Base-by-base conservation (phyloP, 2,797 vertebrate genomes). In the Onychomys torridus region DNA sequence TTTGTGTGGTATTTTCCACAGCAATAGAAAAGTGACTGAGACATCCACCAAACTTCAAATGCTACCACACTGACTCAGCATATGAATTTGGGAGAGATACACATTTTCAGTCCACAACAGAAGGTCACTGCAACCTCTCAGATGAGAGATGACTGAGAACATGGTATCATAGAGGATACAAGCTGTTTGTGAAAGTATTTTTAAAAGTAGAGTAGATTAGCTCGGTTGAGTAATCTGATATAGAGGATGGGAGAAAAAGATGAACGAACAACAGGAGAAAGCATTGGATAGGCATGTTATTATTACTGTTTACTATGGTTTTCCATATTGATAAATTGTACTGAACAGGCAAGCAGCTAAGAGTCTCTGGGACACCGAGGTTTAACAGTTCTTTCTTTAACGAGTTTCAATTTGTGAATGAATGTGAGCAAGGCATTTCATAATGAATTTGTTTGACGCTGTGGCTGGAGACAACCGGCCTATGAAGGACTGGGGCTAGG, bases 321-420 rank as follows among this genome's bases (percentile, higher is more conserved):
- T 91, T 88, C 46, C n/a, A 67, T 43, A 52, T 84, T 10, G 23
- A 10, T 59, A 91, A 79, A 1, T 27, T 79, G 40, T 67, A 67
- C 5, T 61, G 78, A 23, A 17, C 77, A 71, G 16, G 25, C 69
- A 90, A 61, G 14, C 52, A 85, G 73, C 16, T 63, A 83, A 49
- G 43, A 65, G 46, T 40, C 55, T 65, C 78, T 49, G 4, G 32
- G 57, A 73, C 2, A 73, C 9, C 67, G 13, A 8, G 46, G 49
- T 65, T 76, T 11, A 25, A 89, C 93, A 90, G 32, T 16, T 23
- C 87, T 37, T 73, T 13, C 7, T 52, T 75, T 73, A 61, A 84
- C 52, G 34, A 84, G 25, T 91, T 49, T 91, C 86, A 67, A 16
- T 40, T 90, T 96, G 27, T 78, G 69, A 84, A 73, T 34, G 84